These are phyloP conservation scores for Harpagifer antarcticus DNA, from an alignment of 2,797 vertebrate genomes.

Conservation along the genomic window DNA sequence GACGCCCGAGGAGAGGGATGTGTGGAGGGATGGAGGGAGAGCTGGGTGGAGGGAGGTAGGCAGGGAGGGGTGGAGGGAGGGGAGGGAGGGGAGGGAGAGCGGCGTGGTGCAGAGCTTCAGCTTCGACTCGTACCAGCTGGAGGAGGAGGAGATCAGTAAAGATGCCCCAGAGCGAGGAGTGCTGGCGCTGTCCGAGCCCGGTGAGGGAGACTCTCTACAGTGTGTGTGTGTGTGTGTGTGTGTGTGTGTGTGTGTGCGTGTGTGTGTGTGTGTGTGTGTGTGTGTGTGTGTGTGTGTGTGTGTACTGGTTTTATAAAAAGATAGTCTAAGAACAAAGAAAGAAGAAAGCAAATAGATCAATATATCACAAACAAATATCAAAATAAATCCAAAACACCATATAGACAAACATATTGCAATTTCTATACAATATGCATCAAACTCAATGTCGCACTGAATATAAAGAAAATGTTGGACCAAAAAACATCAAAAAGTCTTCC, in stretches of 20 bases:
- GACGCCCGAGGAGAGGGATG: slow-evolving; percentile 80
- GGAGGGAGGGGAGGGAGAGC: slow-evolving; percentile 73
- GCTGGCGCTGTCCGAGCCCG: slow-evolving; percentile 89
- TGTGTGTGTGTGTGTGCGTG: slow-evolving; percentile 1
- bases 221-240: neutral
- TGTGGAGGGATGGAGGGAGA: slow-evolving; percentile 73
- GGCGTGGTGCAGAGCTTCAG: slow-evolving; percentile 94
- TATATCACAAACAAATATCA: slow-evolving; percentile 9
- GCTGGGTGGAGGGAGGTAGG: slow-evolving; percentile 73
- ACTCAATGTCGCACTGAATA: too few relatives aligned
- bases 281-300: slow-evolving; percentile 2
- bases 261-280: neutral
- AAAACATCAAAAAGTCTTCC: too few relatives aligned
- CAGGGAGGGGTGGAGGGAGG: slow-evolving; percentile 66
- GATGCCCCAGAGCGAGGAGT: slow-evolving; percentile 87
- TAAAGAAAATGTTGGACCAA: too few relatives aligned
- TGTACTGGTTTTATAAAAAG: slow-evolving; percentile 43
- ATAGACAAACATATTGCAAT: neutral
- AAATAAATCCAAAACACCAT: slow-evolving; percentile 10
- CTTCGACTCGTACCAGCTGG: slow-evolving; percentile 94
- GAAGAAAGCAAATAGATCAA: neutral
- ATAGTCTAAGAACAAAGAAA: slow-evolving; percentile 9
- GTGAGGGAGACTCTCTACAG: slow-evolving; percentile 79
- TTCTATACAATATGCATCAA: too few relatives aligned
- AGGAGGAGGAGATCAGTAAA: slow-evolving; percentile 89